Conservation (phyloP, 2,797 vertebrate genomes). For the Mastacembelus armatus region DNA sequence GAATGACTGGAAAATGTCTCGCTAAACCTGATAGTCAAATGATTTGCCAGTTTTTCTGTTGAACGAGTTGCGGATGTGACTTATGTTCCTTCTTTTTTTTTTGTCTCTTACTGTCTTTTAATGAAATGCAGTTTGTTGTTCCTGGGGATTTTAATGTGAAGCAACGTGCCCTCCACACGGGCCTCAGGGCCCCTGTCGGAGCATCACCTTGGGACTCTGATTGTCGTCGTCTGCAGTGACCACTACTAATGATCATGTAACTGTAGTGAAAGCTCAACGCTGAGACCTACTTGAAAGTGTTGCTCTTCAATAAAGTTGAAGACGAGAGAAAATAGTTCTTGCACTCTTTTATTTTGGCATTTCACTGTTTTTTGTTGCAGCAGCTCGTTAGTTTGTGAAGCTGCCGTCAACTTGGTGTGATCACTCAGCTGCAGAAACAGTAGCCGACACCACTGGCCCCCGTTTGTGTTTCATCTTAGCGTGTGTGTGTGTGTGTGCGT, state of each 20-base stretch:
- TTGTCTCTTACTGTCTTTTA: slow-evolving; percentile 65
- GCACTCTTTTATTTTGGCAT: no score
- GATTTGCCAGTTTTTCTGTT: slow-evolving; percentile 13
- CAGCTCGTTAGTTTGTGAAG: no score
- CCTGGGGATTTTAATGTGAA: slow-evolving; percentile 82
- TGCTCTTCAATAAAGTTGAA: slow-evolving; percentile 86
- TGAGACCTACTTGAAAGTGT: slow-evolving; percentile 83
- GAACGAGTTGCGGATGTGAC: slow-evolving; percentile 46
- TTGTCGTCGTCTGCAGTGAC: slow-evolving; percentile 71
- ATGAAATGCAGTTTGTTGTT: slow-evolving; percentile 71
- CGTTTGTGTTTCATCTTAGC: no score
- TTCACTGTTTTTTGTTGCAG: no score
- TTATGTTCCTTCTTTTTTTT: slow-evolving; percentile 26
- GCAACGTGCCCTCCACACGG: slow-evolving; percentile 54
- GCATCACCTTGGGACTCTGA: slow-evolving; percentile 53
- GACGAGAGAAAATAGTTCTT: slow-evolving; percentile 44
- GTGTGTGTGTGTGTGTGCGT: slow-evolving; percentile 1
- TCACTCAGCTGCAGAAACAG: no score
- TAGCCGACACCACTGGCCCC: no score
- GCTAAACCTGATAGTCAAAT: slow-evolving; percentile 43
- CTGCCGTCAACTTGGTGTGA: no score
- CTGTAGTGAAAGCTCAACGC: slow-evolving; percentile 76
- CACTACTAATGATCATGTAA: slow-evolving; percentile 79
- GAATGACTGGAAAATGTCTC: slow-evolving; percentile 47
- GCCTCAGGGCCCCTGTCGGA: slow-evolving; percentile 44